Conservation (phyloP, 2,888 invertebrate genomes). For the Nymphalis polychloros region DNA sequence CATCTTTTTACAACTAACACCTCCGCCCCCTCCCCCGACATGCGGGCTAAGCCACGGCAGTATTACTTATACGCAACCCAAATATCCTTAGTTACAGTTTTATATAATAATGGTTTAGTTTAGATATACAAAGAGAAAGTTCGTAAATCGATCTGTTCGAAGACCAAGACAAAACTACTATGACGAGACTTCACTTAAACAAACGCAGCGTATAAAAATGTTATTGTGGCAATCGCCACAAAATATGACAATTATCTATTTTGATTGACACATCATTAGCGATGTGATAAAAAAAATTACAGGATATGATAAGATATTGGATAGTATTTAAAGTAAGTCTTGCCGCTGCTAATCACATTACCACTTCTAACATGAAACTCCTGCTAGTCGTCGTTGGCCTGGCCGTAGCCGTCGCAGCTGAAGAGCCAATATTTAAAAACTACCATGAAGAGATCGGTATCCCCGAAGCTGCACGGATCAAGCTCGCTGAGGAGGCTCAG, state of each 20-base stretch:
- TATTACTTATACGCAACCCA: no score
- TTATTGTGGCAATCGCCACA: no score
- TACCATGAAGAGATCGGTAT: conserved; percentile 54
- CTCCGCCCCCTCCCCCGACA: no score
- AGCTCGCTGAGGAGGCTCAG: conserved; percentile 41
- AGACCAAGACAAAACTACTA: no score
- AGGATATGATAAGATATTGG: background rate
- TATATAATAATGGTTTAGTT: no score
- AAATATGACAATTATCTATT: background rate
- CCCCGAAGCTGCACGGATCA: conserved; percentile 47
- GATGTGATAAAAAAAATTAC: background rate
- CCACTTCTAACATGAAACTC: conserved; percentile 27
- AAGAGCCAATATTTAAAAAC: conserved; percentile 39
- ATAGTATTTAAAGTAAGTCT: background rate
- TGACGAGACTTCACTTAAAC: no score
- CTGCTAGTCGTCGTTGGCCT: conserved; percentile 30
- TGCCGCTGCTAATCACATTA: conserved; percentile 33
- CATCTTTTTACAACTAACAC: no score
- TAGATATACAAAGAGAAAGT: no score
- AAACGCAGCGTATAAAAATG: no score
- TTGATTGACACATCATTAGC: background rate
- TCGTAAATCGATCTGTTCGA: no score
- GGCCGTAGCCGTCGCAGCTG: conserved; percentile 34
- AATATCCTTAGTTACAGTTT: no score
- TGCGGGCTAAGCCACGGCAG: no score